Conservation (phyloP, 1,140 invertebrate genomes). For the Episyrphus balteatus region DNA sequence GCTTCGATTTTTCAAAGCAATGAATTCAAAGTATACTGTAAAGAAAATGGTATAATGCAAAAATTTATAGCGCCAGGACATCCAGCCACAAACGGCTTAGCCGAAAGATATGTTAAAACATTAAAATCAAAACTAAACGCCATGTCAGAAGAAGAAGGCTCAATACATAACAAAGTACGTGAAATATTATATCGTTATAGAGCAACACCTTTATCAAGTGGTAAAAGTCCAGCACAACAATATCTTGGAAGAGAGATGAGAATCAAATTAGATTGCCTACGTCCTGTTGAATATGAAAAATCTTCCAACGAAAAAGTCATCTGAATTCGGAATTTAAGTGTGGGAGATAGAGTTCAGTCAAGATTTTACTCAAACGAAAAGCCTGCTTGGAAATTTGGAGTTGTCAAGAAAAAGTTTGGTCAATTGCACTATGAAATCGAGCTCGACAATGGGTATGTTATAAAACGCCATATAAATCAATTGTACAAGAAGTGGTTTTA, state of each 20-base stretch:
- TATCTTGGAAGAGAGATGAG: constrained; percentile 8
- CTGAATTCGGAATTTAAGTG: too few relatives aligned
- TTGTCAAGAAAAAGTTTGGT: too few relatives aligned
- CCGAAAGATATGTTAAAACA: constrained; percentile 28
- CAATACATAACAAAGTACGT: constrained; percentile 10
- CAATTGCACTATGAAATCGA: too few relatives aligned
- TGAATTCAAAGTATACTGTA: constrained; percentile 1
- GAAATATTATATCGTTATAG: constrained; percentile 17
- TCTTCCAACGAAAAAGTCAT: too few relatives aligned
- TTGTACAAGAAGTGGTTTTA: too few relatives aligned
- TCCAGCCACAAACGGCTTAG: constrained; percentile 28
- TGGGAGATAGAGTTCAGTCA: too few relatives aligned
- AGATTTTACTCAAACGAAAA: too few relatives aligned
- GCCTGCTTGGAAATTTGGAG: too few relatives aligned
- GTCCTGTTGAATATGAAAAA: too few relatives aligned
- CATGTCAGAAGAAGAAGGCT: constrained; percentile 7
- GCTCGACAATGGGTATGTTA: too few relatives aligned
- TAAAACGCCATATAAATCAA: too few relatives aligned
- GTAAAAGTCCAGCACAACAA: constrained; percentile 8
- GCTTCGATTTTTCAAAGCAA: not conserved
- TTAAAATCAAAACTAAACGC: constrained; percentile 20
- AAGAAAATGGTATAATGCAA: constrained; percentile 17
- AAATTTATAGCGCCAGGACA: constrained; percentile 24
- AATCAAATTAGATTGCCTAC: constrained; percentile 4
- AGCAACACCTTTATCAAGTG: constrained; percentile 11